Evolutionary conservation across 2,113 vertebrate genomes (phyloP).

Genomic region (Cynoglossus semilaevis): DNA sequence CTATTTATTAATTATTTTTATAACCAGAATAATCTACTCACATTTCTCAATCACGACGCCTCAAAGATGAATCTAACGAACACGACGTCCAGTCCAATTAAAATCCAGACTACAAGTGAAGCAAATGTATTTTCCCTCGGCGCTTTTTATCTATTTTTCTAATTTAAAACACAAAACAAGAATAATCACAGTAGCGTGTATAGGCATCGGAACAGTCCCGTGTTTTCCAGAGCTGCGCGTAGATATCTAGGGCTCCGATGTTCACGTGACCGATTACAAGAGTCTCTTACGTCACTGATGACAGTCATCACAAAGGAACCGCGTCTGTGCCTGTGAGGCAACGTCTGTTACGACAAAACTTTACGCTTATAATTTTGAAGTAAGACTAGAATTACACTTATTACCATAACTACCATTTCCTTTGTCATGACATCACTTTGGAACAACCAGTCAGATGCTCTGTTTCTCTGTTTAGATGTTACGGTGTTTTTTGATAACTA

Average conservation of each 20-base stretch:
- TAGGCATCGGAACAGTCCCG: not conserved
- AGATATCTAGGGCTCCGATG: conserved; percentile 69
- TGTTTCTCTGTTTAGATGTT: too few species aligned
- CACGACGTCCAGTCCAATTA: conserved; percentile 13
- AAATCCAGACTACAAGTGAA: not conserved
- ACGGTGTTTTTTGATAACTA: too few species aligned
- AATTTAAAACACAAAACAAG: not conserved
- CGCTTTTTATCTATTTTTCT: too few species aligned
- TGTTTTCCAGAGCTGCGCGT: conserved; percentile 56
- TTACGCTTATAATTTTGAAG: not conserved
- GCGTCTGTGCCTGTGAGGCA: conserved; percentile 2
- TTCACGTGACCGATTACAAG: conserved; percentile 75
- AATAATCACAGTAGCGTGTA: not conserved
- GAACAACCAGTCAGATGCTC: too few species aligned
- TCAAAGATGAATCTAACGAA: conserved; percentile 34
- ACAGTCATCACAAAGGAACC: conserved; percentile 48
- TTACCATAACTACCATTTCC: too few species aligned
- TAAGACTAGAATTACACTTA: too few species aligned
- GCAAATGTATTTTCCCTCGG: not conserved
- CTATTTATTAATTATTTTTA: conserved; percentile 6
- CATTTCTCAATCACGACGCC: conserved; percentile 43
- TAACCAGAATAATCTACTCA: conserved; percentile 54
- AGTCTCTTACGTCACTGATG: conserved; percentile 66
- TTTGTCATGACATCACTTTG: too few species aligned
- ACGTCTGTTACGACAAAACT: not conserved